These are phyloP conservation scores for Cairina moschata DNA, from an alignment of 2,113 vertebrate genomes.

Conservation along the genomic window DNA sequence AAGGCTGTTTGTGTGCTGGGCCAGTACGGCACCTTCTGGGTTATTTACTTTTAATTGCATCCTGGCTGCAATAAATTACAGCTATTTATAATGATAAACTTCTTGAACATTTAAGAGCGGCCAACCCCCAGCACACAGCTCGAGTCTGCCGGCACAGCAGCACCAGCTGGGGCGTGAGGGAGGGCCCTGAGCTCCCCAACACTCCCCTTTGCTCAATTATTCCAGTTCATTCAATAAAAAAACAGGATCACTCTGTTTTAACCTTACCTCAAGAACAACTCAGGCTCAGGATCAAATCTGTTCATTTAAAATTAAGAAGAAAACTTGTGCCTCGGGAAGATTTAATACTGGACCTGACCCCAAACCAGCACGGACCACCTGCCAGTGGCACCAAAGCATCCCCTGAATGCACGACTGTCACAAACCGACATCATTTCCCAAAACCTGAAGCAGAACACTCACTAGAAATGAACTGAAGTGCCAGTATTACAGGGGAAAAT, in stretches of 20 bases:
- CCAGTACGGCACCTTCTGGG: background rate
- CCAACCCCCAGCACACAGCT: background rate
- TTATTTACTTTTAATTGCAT: constrained; percentile 22
- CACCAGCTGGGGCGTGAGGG: background rate
- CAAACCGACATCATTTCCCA: background rate
- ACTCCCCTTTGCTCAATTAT: background rate
- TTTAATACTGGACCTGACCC: background rate
- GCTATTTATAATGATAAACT: constrained; percentile 24
- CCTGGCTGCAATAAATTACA: constrained; percentile 16
- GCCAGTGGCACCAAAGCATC: background rate
- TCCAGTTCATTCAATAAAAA: background rate
- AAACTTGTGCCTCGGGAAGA: background rate
- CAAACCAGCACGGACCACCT: rapidly evolving
- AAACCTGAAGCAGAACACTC: background rate
- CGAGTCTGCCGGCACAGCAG: background rate
- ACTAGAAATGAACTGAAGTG: background rate
- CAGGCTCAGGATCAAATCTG: background rate
- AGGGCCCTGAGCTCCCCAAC: background rate
- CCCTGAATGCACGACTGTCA: rapidly evolving
- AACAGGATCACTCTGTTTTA: background rate
- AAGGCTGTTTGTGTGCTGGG: background rate
- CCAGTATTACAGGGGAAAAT: background rate
- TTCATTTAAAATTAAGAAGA: background rate
- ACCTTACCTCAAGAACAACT: background rate
- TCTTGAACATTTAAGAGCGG: background rate